phyloP scores from a whole-genome alignment of 2,888 invertebrate species.

The Furcula furcula region DNA sequence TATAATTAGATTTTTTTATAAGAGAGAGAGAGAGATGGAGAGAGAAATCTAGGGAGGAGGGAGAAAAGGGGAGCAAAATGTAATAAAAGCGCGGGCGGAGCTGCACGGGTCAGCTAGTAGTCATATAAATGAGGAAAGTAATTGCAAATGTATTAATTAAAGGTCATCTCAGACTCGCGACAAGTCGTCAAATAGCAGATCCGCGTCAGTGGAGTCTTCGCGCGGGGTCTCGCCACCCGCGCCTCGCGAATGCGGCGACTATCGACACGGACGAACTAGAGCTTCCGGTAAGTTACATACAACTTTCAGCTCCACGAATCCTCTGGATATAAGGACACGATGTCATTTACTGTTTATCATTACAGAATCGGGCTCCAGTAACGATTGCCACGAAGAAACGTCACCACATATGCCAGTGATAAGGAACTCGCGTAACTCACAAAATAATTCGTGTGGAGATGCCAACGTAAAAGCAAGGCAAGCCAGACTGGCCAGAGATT shows the following conservation, averaged over 20 bases:
- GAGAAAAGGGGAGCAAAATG: no score
- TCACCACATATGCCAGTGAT: constrained; percentile 72
- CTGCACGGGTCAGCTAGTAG: no score
- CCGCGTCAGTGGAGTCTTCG: constrained; percentile 74
- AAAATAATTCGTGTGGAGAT: constrained; percentile 61
- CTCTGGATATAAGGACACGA: neutral
- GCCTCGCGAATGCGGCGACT: constrained; percentile 65
- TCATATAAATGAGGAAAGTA: no score
- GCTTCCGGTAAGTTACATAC: constrained; percentile 67
- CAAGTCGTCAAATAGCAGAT: constrained; percentile 83
- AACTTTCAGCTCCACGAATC: neutral
- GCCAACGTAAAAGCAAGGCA: constrained; percentile 70
- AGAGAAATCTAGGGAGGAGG: no score
- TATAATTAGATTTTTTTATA: no score
- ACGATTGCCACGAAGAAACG: constrained; percentile 64
- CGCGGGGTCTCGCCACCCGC: constrained; percentile 65
- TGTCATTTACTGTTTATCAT: constrained; percentile 2
- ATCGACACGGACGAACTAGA: constrained; percentile 51
- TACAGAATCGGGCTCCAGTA: constrained; percentile 71
- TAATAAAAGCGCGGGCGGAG: no score
- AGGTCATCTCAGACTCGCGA: constrained; percentile 84
- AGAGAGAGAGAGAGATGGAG: no score
- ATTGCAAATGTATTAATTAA: constrained; percentile 6
- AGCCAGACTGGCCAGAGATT: constrained; percentile 69
- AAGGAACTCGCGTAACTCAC: constrained; percentile 53